phyloP scores from a whole-genome alignment of 2,888 invertebrate genomes.

The Cheilosia grossa region DNA sequence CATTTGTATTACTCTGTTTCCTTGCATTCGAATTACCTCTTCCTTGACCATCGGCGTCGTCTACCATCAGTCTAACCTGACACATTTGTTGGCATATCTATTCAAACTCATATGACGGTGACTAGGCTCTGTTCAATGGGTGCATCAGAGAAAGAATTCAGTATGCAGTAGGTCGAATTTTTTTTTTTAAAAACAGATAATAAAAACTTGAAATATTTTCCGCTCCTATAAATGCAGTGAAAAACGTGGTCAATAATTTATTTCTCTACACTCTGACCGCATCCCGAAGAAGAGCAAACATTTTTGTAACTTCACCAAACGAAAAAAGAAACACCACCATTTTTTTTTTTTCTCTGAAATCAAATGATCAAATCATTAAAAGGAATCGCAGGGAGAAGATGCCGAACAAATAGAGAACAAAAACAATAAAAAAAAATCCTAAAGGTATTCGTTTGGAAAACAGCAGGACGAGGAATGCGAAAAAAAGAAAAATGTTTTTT shows the following conservation, averaged over 20 bases:
- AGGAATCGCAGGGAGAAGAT: slow-evolving; percentile 8
- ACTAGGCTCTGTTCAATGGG: slow-evolving; percentile 25
- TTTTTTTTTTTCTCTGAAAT: slow-evolving; percentile 41
- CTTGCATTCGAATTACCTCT: slow-evolving; percentile 31
- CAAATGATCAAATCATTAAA: slow-evolving; percentile 66
- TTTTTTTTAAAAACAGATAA: neutral
- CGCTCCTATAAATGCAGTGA: slow-evolving; percentile 5
- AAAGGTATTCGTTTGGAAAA: neutral
- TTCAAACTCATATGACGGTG: slow-evolving; percentile 24
- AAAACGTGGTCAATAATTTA: slow-evolving; percentile 20
- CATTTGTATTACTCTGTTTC: slow-evolving; percentile 28
- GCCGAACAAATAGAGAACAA: slow-evolving; percentile 39
- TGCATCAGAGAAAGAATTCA: slow-evolving; percentile 29
- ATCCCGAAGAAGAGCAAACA: slow-evolving; percentile 26
- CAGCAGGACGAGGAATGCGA: slow-evolving; percentile 34
- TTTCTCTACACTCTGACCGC: slow-evolving; percentile 35
- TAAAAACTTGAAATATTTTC: slow-evolving; percentile 22
- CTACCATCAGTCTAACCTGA: slow-evolving; percentile 23
- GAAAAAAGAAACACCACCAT: slow-evolving; percentile 2
- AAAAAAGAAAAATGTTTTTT: slow-evolving; percentile 42
- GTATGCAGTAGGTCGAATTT: slow-evolving; percentile 48
- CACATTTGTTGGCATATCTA: slow-evolving; percentile 23
- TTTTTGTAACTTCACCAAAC: slow-evolving; percentile 68
- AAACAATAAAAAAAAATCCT: slow-evolving; percentile 32
- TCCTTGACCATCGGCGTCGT: slow-evolving; percentile 27